Evolutionary conservation across 2,888 invertebrate species (phyloP).

Genomic region (Horisme vitalbata): DNA sequence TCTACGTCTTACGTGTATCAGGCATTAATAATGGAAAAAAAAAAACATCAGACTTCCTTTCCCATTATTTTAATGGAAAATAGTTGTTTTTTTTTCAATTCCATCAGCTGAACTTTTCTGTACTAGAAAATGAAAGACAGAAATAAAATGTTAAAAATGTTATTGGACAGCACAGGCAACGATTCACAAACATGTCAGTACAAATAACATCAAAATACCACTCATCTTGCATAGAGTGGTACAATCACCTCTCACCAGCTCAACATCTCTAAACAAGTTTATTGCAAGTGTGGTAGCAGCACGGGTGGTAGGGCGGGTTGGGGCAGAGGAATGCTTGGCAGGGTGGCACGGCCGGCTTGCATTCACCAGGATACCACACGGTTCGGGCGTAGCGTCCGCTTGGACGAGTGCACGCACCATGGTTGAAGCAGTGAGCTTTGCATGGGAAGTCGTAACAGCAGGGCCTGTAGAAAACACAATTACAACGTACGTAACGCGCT

Average conservation of each 20-base stretch:
- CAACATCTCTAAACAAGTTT: constrained; percentile 54
- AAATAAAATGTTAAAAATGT: constrained; percentile 1
- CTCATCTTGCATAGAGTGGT: neutral
- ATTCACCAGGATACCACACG: constrained; percentile 74
- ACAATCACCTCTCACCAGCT: neutral
- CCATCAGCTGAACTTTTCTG: too few species aligned
- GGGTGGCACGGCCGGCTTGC: constrained; percentile 62
- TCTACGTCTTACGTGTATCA: too few species aligned
- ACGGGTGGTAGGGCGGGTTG: constrained; percentile 73
- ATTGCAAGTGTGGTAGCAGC: constrained; percentile 70
- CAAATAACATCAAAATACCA: neutral
- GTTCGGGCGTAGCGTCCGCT: constrained; percentile 73
- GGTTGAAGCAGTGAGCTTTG: constrained; percentile 75
- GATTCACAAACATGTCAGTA: constrained; percentile 61
- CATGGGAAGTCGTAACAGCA: constrained; percentile 77
- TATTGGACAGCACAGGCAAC: constrained; percentile 26
- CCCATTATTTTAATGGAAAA: too few species aligned
- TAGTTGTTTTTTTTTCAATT: too few species aligned
- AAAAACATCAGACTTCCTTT: too few species aligned
- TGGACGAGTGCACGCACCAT: constrained; percentile 69
- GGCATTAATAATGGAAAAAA: too few species aligned
- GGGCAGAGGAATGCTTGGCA: constrained; percentile 75
- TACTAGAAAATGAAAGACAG: too few species aligned
- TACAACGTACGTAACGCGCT: too few species aligned
- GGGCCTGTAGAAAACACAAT: constrained; percentile 62